phyloP scores from a whole-genome alignment of 2,113 vertebrate genomes.

The Laticauda colubrina region DNA sequence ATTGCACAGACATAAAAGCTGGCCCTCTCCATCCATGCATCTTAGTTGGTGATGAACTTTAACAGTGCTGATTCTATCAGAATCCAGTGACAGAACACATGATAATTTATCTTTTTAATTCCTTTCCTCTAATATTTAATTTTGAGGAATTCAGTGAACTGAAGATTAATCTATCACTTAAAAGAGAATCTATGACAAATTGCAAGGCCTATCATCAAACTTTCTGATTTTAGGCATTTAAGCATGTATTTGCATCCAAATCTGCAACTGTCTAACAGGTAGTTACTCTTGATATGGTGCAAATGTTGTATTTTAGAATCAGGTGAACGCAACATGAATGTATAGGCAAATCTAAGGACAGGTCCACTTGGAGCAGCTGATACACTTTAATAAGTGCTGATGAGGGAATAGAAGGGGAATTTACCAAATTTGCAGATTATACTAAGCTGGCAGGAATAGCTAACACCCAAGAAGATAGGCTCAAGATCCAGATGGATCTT shows the following conservation, averaged over 20 bases:
- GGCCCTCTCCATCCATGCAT: background rate
- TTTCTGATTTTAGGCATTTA: background rate
- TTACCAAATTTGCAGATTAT: too few relatives aligned
- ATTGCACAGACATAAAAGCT: background rate
- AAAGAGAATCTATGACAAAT: constrained; percentile 34
- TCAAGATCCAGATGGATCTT: too few relatives aligned
- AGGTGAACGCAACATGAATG: constrained; percentile 56
- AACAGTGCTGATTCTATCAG: background rate
- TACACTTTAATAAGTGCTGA: constrained; percentile 73
- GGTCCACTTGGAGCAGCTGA: constrained; percentile 70
- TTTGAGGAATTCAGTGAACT: background rate
- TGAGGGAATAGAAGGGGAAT: too few relatives aligned
- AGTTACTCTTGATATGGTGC: constrained; percentile 17
- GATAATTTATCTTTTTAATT: constrained; percentile 2
- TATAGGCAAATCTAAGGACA: constrained; percentile 64
- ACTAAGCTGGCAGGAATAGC: too few relatives aligned
- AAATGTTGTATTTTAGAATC: constrained; percentile 1
- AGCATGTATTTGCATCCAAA: constrained; percentile 13
- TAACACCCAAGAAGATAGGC: too few relatives aligned
- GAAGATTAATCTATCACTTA: background rate
- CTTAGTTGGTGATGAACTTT: background rate
- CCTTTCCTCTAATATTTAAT: background rate
- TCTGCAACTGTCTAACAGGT: background rate
- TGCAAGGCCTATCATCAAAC: constrained; percentile 15
- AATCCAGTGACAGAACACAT: background rate